Base-by-base conservation (phyloP, 1,140 invertebrate genomes). In the Penaeus chinensis region DNA sequence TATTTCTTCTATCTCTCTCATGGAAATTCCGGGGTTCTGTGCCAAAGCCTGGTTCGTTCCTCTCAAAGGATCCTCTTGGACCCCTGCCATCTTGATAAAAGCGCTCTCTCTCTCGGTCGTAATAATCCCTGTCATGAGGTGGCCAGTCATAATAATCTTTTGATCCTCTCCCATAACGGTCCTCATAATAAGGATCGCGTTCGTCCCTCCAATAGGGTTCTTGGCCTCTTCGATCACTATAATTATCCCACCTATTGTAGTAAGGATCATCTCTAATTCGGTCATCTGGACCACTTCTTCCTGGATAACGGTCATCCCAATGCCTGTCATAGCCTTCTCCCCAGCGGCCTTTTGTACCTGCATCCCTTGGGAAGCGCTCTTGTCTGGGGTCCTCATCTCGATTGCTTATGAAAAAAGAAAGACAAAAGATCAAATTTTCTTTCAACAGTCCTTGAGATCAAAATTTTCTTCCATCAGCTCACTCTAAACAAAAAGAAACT, bases 171-270 rank as follows among this genome's bases (percentile, higher is more conserved):
- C 76, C 82, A 16, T 81, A 65, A 27, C 37, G 62, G 77, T 80
- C 77, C 5, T 80, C 54, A 24, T 80, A 80, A 19, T 81, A 81
- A 7, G 47, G 79, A 32, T 63, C 54, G 16, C 54, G 54, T 54
- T 54, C 79, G 22, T 84, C 69, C 62, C 54, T 22, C 20, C 47
- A 61, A 13, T 71, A 74, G 22, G 47, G 60, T 19, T 54, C n/a
- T 11, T 61, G 16, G 3, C 60, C 69, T 42, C 69, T 24, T 32
- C 69, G n/a, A 4, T 61, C n/a, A 13, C 76, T 54, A 32, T 76
- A 84, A 37, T 74, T 61, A 74, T 84, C 82, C 82, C 82, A 84
- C 42, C 24, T 71, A 27, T n/a, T 22, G 69, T 76, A 61, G 11
- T 71, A 71, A 32, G 69, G 24, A 74, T 84, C 47, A 54, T 54